Base-by-base conservation (phyloP, 2,113 vertebrate genomes). In the Abramis brama region DNA sequence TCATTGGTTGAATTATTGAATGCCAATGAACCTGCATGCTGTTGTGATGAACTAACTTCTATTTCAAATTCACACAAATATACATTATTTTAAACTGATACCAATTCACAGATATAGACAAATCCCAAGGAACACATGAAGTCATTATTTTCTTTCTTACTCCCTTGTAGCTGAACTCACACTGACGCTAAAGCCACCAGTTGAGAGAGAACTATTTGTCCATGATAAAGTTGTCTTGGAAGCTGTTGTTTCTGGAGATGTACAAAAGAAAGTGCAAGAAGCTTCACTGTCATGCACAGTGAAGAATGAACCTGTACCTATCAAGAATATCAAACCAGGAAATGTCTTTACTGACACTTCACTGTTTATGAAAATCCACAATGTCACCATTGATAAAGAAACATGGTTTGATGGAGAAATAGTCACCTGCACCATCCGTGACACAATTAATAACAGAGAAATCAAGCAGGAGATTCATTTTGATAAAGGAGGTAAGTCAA, bases 131-230 rank as follows among this genome's bases (percentile, higher is more conserved):
- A 1, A 27, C 27, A 27, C 27, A 27, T 27, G 27, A 27, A 27
- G 27, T 27, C n/a, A n/a, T n/a, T 27, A 27, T 27, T 1, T 71
- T 7, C 25, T 59, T 39, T 23, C 5, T 5, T 39, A 0, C 6
- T 60, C 3, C 6, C 1, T 9, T 79, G 27, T 55, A 86, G 85
- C 36, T 74, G 13, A 17, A 5, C 13, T 86, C 0, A 19, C 25
- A 57, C 27, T 86, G 59, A 86, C 19, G 12, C 50, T 86, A 23
- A 86, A 25, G 19, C n/a, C 79, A 82, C 79, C 85, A 15, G 3
- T 19, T 13, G 9, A 12, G 12, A 77, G 9, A 66, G 71, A 86
- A 1, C 17, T 86, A 39, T 86, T 82, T 11, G 0, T 68, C 5
- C 1, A 21, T 23, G 6, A 68, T 21, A 30, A 36, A 68, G 17